Conservation (phyloP, 2,797 vertebrate genomes). For the Tachyglossus aculeatus region DNA sequence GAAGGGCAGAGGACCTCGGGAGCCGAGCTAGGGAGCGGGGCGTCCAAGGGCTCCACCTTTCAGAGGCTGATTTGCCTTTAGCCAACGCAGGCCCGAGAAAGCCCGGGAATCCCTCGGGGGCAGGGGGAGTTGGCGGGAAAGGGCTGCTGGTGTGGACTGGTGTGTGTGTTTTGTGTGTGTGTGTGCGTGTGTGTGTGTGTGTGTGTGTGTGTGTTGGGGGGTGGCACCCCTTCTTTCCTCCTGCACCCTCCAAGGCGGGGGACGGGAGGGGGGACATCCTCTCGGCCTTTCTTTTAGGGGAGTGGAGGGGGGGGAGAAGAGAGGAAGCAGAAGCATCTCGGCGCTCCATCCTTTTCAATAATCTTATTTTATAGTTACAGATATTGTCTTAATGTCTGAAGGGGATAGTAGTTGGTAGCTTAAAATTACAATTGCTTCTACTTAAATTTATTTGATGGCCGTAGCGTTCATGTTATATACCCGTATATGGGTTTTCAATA, state of each 20-base stretch:
- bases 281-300: neutral
- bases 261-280: neutral
- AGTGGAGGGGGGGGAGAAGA: neutral
- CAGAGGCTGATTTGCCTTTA: neutral
- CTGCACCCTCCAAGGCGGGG: neutral
- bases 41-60: neutral
- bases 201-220: neutral
- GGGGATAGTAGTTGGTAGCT: slow-evolving; percentile 54
- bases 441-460: slow-evolving; percentile 65
- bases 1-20: too few species aligned
- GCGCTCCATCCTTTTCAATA: neutral
- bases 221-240: neutral
- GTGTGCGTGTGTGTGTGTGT: neutral
- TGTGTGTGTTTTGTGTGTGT: too few species aligned
- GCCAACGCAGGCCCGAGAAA: neutral
- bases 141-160: too few species aligned
- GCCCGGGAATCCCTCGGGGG: too few species aligned
- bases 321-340: neutral
- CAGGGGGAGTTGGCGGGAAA: neutral
- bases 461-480: slow-evolving; percentile 47
- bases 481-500: slow-evolving; percentile 67
- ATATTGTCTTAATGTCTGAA: slow-evolving; percentile 53
- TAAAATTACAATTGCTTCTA: slow-evolving; percentile 70
- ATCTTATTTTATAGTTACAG: slow-evolving; percentile 9
- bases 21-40: too few species aligned